Conservation (phyloP, 2,888 invertebrate species). For the Noctua janthe region DNA sequence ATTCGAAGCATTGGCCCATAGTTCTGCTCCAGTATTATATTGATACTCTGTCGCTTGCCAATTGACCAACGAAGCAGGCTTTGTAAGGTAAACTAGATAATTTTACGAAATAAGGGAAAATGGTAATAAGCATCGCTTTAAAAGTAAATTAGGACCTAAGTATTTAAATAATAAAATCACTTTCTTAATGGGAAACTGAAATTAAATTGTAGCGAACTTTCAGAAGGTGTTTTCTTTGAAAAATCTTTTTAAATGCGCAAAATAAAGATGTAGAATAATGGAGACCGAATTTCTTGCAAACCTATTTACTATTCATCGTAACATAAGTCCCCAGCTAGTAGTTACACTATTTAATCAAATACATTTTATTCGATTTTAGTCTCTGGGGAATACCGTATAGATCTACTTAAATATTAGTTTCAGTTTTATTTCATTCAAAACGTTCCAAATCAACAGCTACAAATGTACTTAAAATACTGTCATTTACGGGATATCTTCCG, state of each 20-base stretch:
- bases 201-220: neutral
- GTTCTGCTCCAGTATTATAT: neutral
- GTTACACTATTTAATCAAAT: neutral
- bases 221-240: neutral
- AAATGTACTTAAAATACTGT: no score
- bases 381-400: conserved; percentile 7
- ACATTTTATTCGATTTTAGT: conserved; percentile 16
- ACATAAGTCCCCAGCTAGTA: neutral
- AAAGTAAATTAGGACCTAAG: neutral
- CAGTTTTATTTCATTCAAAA: conserved; percentile 5
- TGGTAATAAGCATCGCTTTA: neutral
- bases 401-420: conserved; percentile 15
- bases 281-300: conserved; percentile 17
- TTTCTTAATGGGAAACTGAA: neutral
- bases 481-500: no score
- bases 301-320: conserved; percentile 30
- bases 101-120: neutral
- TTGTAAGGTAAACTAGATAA: neutral
- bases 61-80: neutral
- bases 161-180: neutral
- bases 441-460: neutral
- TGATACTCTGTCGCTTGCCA: no score
- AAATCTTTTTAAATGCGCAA: neutral
- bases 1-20: neutral
- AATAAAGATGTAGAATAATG: conserved; percentile 13